Conservation (phyloP, 2,113 vertebrate species). For the Podarcis muralis region DNA sequence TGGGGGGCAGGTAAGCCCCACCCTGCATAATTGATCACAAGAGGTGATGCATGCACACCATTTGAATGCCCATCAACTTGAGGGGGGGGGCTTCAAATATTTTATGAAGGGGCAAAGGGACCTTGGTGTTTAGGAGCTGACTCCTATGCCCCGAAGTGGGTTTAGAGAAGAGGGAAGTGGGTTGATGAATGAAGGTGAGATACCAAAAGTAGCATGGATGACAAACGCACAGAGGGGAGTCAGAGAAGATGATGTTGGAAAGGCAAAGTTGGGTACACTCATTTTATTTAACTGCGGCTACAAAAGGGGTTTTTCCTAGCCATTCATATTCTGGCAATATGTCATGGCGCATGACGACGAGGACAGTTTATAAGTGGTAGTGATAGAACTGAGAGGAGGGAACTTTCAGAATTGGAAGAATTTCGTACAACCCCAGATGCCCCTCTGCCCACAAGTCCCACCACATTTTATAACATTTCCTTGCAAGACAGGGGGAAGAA, state of each 20-base stretch:
- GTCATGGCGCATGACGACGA: not conserved
- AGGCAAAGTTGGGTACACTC: not conserved
- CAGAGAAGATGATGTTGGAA: not conserved
- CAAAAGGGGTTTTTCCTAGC: not conserved
- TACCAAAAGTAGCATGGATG: not conserved
- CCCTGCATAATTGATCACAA: too few species aligned
- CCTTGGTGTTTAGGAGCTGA: too few species aligned
- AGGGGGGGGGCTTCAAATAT: too few species aligned
- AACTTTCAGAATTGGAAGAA: not conserved
- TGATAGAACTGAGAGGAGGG: not conserved
- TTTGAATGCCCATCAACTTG: too few species aligned
- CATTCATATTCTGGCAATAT: not conserved
- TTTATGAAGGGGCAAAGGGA: too few species aligned
- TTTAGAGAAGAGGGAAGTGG: not conserved
- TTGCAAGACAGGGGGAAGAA: not conserved
- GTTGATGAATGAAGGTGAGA: not conserved
- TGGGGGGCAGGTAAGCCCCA: too few species aligned
- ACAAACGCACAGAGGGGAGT: not conserved
- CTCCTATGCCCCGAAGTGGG: not conserved
- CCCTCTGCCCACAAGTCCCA: not conserved
- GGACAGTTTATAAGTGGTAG: not conserved
- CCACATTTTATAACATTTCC: not conserved
- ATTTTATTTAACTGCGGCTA: not conserved
- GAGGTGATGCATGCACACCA: too few species aligned
- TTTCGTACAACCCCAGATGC: not conserved